phyloP scores from a whole-genome alignment of 1,140 invertebrate species.

The Penaeus chinensis region DNA sequence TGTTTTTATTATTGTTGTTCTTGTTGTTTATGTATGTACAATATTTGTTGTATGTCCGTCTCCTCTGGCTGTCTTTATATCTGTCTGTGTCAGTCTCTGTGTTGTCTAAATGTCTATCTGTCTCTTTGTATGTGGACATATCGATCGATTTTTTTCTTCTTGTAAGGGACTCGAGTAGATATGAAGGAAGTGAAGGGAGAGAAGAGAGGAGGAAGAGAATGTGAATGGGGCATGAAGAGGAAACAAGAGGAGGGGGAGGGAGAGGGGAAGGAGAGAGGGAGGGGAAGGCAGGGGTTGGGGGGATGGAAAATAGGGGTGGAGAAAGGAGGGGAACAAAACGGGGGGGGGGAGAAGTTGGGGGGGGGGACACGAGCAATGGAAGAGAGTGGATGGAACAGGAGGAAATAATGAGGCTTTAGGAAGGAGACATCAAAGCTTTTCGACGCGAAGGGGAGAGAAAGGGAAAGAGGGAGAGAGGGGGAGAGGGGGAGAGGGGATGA shows the following conservation, averaged over 20 bases:
- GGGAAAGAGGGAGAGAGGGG: not conserved
- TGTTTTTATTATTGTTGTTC: too few relatives aligned
- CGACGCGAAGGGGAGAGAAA: not conserved
- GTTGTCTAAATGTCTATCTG: too few relatives aligned
- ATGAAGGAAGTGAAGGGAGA: not conserved
- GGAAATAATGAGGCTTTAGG: not conserved
- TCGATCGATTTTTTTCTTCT: too few relatives aligned
- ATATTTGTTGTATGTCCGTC: too few relatives aligned
- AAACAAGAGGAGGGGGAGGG: not conserved
- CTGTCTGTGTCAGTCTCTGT: too few relatives aligned
- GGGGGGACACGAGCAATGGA: not conserved
- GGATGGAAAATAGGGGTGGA: not conserved
- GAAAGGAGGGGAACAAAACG: not conserved
- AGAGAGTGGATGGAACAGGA: not conserved
- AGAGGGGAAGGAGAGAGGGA: not conserved
- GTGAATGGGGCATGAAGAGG: not conserved
- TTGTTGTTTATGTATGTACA: too few relatives aligned
- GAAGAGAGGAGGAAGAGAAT: not conserved
- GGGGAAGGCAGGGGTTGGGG: not conserved
- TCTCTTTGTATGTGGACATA: too few relatives aligned
- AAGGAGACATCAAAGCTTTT: too few relatives aligned
- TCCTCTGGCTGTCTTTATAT: too few relatives aligned
- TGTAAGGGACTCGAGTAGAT: not conserved
- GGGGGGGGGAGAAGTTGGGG: not conserved
- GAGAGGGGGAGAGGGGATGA: not conserved